Percentiles rank a stretch among this genome's conserved stretches.
Evolutionary conservation across 2,888 invertebrate species (phyloP).

Genomic region (Lumbricus terrestris): DNA sequence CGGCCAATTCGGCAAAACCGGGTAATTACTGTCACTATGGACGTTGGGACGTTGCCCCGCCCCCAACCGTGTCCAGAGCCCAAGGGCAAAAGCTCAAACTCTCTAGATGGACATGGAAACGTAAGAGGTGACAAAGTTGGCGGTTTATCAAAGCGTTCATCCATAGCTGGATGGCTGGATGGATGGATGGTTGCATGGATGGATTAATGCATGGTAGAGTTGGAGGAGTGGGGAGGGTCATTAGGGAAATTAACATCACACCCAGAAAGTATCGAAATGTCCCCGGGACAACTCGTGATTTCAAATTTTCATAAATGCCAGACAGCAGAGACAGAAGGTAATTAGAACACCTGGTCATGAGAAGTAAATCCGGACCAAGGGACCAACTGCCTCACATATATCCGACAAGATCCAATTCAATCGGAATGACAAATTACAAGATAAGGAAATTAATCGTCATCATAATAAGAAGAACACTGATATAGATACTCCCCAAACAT

Average conservation of each 20-base stretch:
- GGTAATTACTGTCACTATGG: slow-evolving; percentile 15
- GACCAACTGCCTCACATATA: not conserved
- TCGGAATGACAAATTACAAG: not conserved
- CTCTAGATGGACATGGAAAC: not conserved
- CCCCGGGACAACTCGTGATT: not conserved
- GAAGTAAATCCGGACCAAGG: not conserved
- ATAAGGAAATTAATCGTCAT: too few relatives aligned
- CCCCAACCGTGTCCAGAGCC: slow-evolving; percentile 5
- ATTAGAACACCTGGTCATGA: not conserved
- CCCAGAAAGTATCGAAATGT: slow-evolving; percentile 7
- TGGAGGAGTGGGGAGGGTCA: slow-evolving; percentile 7
- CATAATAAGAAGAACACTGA: too few relatives aligned
- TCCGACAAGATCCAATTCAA: not conserved
- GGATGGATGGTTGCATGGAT: not conserved
- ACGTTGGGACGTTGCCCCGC: not conserved
- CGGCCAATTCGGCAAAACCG: not conserved
- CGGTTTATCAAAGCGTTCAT: not conserved
- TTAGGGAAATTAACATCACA: slow-evolving; percentile 9
- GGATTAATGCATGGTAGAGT: not conserved
- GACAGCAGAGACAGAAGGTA: not conserved
- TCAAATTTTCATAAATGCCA: slow-evolving; percentile 6
- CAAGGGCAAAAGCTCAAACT: not conserved
- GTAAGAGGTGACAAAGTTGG: not conserved
- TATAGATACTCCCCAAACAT: not conserved
- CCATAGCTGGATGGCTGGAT: not conserved